Evolutionary conservation across 1,140 invertebrate species (phyloP).

Genomic region (Drosophila rufa): DNA sequence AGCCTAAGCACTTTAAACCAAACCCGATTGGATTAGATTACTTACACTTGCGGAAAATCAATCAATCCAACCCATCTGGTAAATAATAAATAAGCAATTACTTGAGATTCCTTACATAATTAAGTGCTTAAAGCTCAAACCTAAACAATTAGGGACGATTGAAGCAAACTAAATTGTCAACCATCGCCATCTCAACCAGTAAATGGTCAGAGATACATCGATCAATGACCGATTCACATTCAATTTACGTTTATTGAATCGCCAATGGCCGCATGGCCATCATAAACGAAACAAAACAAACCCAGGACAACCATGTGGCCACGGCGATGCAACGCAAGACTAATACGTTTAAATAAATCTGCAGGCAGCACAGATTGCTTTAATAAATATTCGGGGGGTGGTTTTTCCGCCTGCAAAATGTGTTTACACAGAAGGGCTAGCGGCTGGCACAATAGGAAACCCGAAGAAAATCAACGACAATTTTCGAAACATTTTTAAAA

Average conservation of each 20-base stretch:
- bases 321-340: conserved; percentile 51
- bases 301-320: conserved; percentile 1
- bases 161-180: conserved; percentile 4
- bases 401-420: conserved; percentile 26
- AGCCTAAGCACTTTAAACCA: too few relatives aligned
- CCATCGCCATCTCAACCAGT: conserved; percentile 2
- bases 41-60: neutral
- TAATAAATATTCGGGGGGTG: conserved; percentile 69
- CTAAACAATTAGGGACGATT: conserved; percentile 9
- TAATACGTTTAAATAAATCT: conserved; percentile 77
- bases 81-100: conserved; percentile 1
- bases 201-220: conserved; percentile 9
- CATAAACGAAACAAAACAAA: conserved; percentile 29
- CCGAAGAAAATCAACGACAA: conserved; percentile 64
- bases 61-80: neutral
- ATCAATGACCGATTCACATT: conserved; percentile 44
- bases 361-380: conserved; percentile 70
- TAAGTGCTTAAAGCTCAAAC: conserved; percentile 1
- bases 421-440: conserved; percentile 61
- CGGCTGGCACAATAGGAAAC: conserved; percentile 18
- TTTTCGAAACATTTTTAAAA: conserved; percentile 77
- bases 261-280: conserved; percentile 10
- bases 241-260: conserved; percentile 35
- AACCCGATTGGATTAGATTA: neutral
- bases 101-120: neutral